A percentile compares a stretch with the other conserved stretches of the same genome.
These are phyloP conservation scores for Epicampocera succincta DNA, from an alignment of 2,888 invertebrate species.

Conservation along the genomic window DNA sequence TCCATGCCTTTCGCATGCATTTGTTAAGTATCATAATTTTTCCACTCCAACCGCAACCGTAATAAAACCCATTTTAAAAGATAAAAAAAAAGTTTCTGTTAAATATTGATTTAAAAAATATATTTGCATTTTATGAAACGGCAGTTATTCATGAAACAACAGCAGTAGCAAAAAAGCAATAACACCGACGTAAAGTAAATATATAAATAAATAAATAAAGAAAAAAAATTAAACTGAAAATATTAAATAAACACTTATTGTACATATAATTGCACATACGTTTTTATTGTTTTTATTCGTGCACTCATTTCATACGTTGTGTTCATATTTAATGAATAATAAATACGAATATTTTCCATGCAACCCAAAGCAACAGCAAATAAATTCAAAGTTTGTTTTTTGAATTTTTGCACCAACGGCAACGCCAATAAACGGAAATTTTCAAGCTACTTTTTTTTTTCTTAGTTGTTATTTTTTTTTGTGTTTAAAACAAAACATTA, in stretches of 20 bases:
- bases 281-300: conserved; percentile 31
- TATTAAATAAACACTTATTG: conserved; percentile 76
- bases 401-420: conserved; percentile 27
- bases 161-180: conserved; percentile 15
- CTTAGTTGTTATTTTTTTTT: conserved; percentile 8
- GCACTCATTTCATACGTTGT: conserved; percentile 37
- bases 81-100: conserved; percentile 26
- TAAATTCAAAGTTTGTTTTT: conserved; percentile 23
- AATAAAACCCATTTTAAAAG: conserved; percentile 31
- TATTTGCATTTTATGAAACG: conserved; percentile 25
- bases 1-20: too few species aligned
- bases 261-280: conserved; percentile 57
- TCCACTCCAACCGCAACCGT: conserved; percentile 41
- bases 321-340: conserved; percentile 44
- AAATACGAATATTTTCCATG: conserved; percentile 10
- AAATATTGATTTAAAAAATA: conserved; percentile 48
- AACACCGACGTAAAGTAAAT: conserved; percentile 9
- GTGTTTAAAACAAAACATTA: conserved; percentile 24
- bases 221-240: conserved; percentile 70
- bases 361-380: background rate
- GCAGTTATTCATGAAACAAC: conserved; percentile 31
- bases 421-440: conserved; percentile 46
- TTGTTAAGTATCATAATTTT: background rate
- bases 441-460: conserved; percentile 44
- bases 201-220: conserved; percentile 43